These are phyloP conservation scores for Palaemon carinicauda DNA, from an alignment of 1,140 invertebrate species.

Conservation along the genomic window DNA sequence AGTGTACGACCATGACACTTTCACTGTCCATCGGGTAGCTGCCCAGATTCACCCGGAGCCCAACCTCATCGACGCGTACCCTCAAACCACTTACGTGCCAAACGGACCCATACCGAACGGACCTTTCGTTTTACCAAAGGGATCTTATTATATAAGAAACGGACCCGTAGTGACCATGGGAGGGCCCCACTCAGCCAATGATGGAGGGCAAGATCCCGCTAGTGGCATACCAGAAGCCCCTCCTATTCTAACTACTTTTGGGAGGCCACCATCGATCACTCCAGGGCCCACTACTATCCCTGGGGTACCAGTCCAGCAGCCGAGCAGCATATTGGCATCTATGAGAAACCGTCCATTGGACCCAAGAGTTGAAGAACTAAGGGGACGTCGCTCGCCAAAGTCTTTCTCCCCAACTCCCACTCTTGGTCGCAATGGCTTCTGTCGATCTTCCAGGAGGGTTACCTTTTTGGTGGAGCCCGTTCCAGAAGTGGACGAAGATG, in stretches of 20 bases:
- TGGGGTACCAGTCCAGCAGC: background rate
- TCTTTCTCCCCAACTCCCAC: background rate
- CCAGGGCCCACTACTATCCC: too few species aligned
- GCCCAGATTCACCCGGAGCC: background rate
- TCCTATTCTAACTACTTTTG: conserved; percentile 24
- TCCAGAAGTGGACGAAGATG: background rate
- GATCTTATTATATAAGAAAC: conserved; percentile 15
- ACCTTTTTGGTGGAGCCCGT: conserved; percentile 46
- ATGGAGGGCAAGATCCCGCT: background rate
- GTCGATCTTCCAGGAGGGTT: conserved; percentile 16
- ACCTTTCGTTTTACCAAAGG: background rate
- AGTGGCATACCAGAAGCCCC: background rate
- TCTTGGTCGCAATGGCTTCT: conserved; percentile 34
- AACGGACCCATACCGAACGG: conserved; percentile 15
- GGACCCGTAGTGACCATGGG: background rate
- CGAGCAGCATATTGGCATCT: background rate
- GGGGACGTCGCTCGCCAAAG: conserved; percentile 25
- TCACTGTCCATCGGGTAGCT: background rate
- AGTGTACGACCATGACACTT: background rate
- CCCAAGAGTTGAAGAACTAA: conserved; percentile 30
- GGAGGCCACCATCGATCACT: background rate
- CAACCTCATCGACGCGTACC: background rate
- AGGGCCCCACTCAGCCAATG: background rate
- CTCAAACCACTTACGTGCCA: background rate
- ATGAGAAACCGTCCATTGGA: conserved; percentile 22